Base-by-base conservation (phyloP, 2,888 invertebrate genomes). In the Amiota minor region DNA sequence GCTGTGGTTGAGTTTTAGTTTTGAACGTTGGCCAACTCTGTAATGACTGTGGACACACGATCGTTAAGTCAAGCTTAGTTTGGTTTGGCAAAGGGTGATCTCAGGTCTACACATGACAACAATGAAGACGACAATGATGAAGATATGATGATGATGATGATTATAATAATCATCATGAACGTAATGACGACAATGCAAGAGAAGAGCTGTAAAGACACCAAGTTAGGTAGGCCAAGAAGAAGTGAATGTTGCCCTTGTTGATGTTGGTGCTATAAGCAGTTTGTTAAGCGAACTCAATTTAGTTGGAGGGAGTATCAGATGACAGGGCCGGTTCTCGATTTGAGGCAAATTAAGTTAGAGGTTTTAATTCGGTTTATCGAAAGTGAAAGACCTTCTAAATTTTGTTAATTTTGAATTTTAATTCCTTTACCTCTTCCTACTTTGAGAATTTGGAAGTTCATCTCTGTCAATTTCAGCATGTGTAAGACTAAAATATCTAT, bases 21-120 rank as follows among this genome's bases (percentile, higher is more conserved):
- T 18, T 20, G 49, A 14, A 47, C 9, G 67, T 49, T 88, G 88
- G 82, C 82, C 81, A 87, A 87, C 83, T 83, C 86, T 86, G 86
- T 87, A 86, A 85, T 87, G 87, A 88, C 82, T 87, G 86, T 86
- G 87, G 84, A 85, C 86, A 86, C 88, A 86, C 87, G 88, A 87
- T 87, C 83, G 87, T 85, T 87, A 84, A 86, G 86, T 78, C 84
- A 78, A 78, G 75, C 78, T 74, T 72, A 74, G 75, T 68, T 68
- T 68, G 67, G 67, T 46, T n/a, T 50, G 18, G 9, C 56, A 16
- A 9, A 18, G 4, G n/a, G 2, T 50, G 35, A 35, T 35, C 35
- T 35, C 35, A 35, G 35, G 35, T 35, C 35, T 35, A 35, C 6
- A 35, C 35, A 35, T 35, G 35, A 35, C 35, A 35, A 35, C 35